A percentile compares a stretch with the other conserved stretches of the same genome.
Evolutionary conservation across 2,888 invertebrate genomes (phyloP).

Genomic region (Drosophila cracens): DNA sequence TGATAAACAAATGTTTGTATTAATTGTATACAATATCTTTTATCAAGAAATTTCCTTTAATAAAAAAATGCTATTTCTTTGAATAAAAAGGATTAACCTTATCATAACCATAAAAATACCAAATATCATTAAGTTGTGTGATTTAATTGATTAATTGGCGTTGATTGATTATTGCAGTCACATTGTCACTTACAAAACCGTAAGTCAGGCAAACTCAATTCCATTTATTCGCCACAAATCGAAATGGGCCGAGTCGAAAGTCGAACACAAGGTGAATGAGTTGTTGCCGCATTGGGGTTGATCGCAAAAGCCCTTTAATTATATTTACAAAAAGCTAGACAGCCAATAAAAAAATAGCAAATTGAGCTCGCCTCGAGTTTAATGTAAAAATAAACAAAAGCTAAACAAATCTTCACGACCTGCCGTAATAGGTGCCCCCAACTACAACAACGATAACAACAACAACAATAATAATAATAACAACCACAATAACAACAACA

Average conservation of each 20-base stretch:
- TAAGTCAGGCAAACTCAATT: slow-evolving; percentile 23
- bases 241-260: slow-evolving; percentile 20
- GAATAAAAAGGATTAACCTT: background rate
- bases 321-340: slow-evolving; percentile 5
- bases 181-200: slow-evolving; percentile 27
- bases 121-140: background rate
- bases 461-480: background rate
- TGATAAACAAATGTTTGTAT: background rate
- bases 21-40: background rate
- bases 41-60: background rate
- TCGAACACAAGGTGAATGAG: slow-evolving; percentile 16
- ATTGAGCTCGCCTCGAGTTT: background rate
- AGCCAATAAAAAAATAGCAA: background rate
- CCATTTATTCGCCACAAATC: slow-evolving; percentile 14
- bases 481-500: background rate
- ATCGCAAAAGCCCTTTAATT: slow-evolving; percentile 18
- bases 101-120: background rate
- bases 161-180: slow-evolving; percentile 19
- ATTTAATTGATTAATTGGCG: slow-evolving; percentile 7
- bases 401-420: slow-evolving; percentile 33
- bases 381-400: slow-evolving; percentile 18
- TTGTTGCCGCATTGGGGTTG: slow-evolving; percentile 16
- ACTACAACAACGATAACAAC: background rate
- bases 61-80: background rate
- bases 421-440: slow-evolving; percentile 40